Conservation (phyloP, 2,113 vertebrate genomes). For the Psilopsiagon aurifrons region DNA sequence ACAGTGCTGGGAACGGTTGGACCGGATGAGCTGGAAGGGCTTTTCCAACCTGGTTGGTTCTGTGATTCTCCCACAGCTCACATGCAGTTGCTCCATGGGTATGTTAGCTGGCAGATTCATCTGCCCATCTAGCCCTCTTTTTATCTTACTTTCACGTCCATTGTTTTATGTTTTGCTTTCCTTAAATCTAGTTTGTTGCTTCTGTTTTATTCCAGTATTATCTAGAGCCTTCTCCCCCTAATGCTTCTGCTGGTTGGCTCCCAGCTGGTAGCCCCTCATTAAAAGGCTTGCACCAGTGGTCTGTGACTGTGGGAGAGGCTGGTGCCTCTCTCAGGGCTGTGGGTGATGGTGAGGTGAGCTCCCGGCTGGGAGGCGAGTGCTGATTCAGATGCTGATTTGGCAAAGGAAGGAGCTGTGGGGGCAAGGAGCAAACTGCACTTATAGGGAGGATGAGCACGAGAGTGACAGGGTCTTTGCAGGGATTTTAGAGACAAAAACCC, state of each 20-base stretch:
- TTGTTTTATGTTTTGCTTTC: background rate
- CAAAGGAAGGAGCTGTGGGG: background rate
- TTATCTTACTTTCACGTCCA: background rate
- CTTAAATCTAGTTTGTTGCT: background rate
- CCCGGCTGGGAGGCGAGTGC: rapidly evolving
- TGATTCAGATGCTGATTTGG: background rate
- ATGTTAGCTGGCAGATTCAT: background rate
- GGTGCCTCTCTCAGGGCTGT: background rate
- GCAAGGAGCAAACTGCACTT: background rate
- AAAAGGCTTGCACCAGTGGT: background rate
- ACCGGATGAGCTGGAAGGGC: background rate
- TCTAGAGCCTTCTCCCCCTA: background rate
- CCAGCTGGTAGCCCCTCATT: background rate
- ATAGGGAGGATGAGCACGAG: background rate
- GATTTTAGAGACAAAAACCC: background rate
- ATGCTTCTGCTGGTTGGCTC: background rate
- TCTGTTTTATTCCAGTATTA: background rate
- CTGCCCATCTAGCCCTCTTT: background rate
- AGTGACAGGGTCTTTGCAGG: background rate
- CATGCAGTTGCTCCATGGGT: background rate
- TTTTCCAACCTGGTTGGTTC: background rate
- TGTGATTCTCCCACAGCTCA: background rate
- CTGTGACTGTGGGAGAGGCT: background rate
- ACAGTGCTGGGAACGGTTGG: background rate
- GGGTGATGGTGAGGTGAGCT: background rate